Evolutionary conservation across 2,888 invertebrate species (phyloP), one percentile per base, ranked within the genome.

Genomic region (Pseudoips prasinana): DNA sequence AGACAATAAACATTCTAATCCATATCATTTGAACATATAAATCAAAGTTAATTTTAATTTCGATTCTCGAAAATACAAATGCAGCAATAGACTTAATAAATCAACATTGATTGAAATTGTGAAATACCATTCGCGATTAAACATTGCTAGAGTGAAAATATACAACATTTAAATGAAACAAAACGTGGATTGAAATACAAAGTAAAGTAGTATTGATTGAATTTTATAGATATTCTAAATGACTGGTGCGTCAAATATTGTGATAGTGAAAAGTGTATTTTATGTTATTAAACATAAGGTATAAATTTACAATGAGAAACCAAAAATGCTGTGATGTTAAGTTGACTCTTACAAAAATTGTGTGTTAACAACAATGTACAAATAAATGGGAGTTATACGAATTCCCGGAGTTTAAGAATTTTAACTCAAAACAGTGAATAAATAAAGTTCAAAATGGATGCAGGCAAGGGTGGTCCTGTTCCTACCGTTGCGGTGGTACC

Each of bases 401-500:
- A 10, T 5, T 22, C n/a, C n/a, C 19, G 1, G 14, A 32, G 17
- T 11, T 22, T n/a, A 37, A 25, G 25, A 20, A 44, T 33, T 35
- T 45, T 36, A 42, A 39, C 33, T 28, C 10, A 25, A 33, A 38
- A 17, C 17, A 0, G 0, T 0, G 17, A 14, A 8, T n/a, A 17
- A n/a, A 42, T 34, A 47, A 32, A 20, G 29, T 44, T 44, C 17
- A 39, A 67, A 49, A 85, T 83, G 84, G 77, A 77, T 55, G 84
- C 81, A 25, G 60, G 75, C 64, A 77, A 79, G 34, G 77, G 74
- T 1, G 86, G 89, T 14, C 76, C 82, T 1, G 88, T 87, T 47
- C 91, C 91, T 41, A 90, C 91, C 46, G 91, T 91, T 73, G 88
- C 90, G 5, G 90, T 92, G 73, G 89, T 92, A 29, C 89, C 91